These are phyloP conservation scores for Symphodus melops DNA, from an alignment of 2,113 vertebrate species.

Conservation along the genomic window DNA sequence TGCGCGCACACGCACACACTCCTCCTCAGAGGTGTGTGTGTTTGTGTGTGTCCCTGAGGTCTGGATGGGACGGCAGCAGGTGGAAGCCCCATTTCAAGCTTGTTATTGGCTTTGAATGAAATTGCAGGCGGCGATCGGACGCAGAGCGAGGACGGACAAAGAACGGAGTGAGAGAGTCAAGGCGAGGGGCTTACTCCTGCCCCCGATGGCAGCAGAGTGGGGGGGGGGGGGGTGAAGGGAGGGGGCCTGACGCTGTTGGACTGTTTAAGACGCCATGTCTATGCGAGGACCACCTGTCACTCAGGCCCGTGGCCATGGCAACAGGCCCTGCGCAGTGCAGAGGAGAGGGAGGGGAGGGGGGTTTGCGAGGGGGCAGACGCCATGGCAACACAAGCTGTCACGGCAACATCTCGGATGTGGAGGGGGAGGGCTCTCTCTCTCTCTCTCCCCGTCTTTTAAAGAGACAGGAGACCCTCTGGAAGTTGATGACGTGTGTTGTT, in stretches of 20 bases:
- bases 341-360: slow-evolving; percentile 55
- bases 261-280: slow-evolving; percentile 70
- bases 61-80: slow-evolving; percentile 52
- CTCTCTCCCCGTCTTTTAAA: slow-evolving; percentile 67
- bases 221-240: background rate
- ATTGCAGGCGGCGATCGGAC: slow-evolving; percentile 47
- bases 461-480: slow-evolving; percentile 56
- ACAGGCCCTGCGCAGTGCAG: slow-evolving; percentile 78
- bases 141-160: slow-evolving; percentile 47
- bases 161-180: slow-evolving; percentile 41
- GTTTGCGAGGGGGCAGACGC: slow-evolving; percentile 63
- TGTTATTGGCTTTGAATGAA: slow-evolving; percentile 64
- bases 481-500: slow-evolving; percentile 69
- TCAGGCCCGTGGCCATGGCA: slow-evolving; percentile 77
- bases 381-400: slow-evolving; percentile 82
- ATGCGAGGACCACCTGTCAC: slow-evolving; percentile 78
- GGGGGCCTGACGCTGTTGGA: slow-evolving; percentile 15
- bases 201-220: slow-evolving; percentile 39
- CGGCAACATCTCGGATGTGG: slow-evolving; percentile 64
- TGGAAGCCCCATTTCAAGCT: slow-evolving; percentile 60
- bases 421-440: slow-evolving; percentile 42
- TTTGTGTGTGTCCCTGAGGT: slow-evolving; percentile 19
- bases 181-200: slow-evolving; percentile 30
- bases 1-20: slow-evolving; percentile 7
- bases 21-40: slow-evolving; percentile 3